Evolutionary conservation across 2,113 vertebrate genomes (phyloP), one percentile per base, ranked within the genome.

Genomic region (Pelmatolapia mariae): DNA sequence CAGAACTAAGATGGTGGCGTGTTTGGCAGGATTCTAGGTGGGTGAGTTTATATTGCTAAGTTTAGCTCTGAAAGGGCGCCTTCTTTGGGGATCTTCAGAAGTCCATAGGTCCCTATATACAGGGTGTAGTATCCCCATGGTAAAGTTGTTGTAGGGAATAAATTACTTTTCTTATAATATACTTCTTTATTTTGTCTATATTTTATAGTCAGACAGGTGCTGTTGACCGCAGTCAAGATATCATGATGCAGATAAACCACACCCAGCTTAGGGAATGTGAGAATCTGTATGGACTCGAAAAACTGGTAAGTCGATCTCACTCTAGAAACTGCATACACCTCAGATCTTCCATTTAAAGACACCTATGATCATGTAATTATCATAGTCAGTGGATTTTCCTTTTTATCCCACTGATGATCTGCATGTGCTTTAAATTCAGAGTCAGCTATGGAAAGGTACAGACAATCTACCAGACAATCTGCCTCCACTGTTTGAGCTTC

Each of bases 221-320:
- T n/a, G 24, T 95, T 6, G 95, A 95, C 88, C 94, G 85, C 86
- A 96, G 96, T 81, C 85, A 88, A 33, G 92, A 96, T 91, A 96
- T 96, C 91, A 95, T 96, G 95, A 95, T 95, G 93, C 94, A 96
- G 89, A 95, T 95, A 73, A 94, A 96, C 89, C 89, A 80, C 59
- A 88, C 89, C 24, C 83, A 79, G 76, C 22, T 90, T 6, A 78
- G 53, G 57, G 92, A 91, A 54, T 57, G 43, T 52, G 18, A 86
- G 22, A 83, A n/a, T 43, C 73, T 90, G 22, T 88, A 86, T 29
- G 80, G 85, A 56, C 80, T 83, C 5, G 54, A 91, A 36, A 93
- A 94, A 53, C 61, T 81, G 91, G 95, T 96, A 88, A 89, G 89
- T 47, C 9, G 16, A 38, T 6, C 63, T 47, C 19, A 29, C 2